Evolutionary conservation across 2,797 vertebrate species (phyloP), one percentile per base, ranked within the genome.

Genomic region (Alca torda): DNA sequence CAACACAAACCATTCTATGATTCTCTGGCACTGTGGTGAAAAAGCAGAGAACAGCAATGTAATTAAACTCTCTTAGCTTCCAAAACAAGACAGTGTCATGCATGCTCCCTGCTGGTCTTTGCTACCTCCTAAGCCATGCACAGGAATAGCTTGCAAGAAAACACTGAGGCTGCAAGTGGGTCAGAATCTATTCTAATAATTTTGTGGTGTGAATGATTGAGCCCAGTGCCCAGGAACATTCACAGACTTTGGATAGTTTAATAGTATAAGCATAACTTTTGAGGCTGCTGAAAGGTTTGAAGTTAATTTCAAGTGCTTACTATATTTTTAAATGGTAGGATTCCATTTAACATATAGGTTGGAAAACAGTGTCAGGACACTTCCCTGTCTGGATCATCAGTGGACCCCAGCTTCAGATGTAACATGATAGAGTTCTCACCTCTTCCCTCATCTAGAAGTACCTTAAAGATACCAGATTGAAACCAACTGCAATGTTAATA

Each of bases 311-410:
- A 89, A 51, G 28, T 43, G 16, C 13, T 85, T 60, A 16, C 3
- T 65, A 1, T 48, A 31, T 53, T 81, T 81, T 95, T 70, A 24
- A 70, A 67, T 68, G 72, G 13, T 11, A 45, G 8, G 3, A 35
- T 82, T 91, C 30, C 24, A 25, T 65, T 70, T 88, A 68, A 45
- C 0, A 0, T 20, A 6, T 8, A 35, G 6, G 0, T n/a, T 70
- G 31, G 31, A 78, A 87, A 69, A 48, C 1, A 20, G 2, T 54
- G 8, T 51, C n/a, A 64, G 65, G 37, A 75, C 8, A 21, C 2
- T 57, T 54, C 4, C 9, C 15, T 87, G 10, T 31, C 63, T 76
- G 78, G 20, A 25, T 78, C 45, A 50, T 37, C 57, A 73, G 31
- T 33, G 18, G 13, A 53, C 8, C 18, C 3, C 19, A 89, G 6